Evolutionary conservation across 2,797 vertebrate species (phyloP), one percentile per base, ranked within the genome.

Genomic region (Melanogrammus aeglefinus): DNA sequence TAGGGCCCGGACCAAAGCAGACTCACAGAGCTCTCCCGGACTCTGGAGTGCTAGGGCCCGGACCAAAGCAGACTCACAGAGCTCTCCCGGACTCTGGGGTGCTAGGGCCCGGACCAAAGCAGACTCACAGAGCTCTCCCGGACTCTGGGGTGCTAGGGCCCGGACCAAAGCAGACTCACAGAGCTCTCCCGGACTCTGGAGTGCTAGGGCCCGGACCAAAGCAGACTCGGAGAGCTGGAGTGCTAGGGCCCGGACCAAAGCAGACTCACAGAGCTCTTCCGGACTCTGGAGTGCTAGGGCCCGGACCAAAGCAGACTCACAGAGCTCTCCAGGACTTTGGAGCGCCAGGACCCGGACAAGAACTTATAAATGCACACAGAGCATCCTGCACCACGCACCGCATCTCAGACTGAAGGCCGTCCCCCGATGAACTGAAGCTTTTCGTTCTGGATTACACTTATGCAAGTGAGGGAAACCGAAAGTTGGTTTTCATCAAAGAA

Each of bases 61-160:
- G 47, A 21, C 44, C 44, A 7, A 31, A 1, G 7, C 7, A 31
- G 31, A 2, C 31, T 31, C 31, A 31, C 31, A 31, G 31, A 31
- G 31, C 31, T 31, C 31, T 31, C 31, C 31, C 2, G 31, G 31
- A 31, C 31, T 3, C 2, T 31, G 31, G 31, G 3, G 31, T 3
- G 2, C 31, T 31, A 31, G 31, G 31, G 12, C 39, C 39, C 7
- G 39, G 39, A 41, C 5, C 39, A 98, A 92, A 95, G 94, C 86
- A 96, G 92, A 81, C 94, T 99, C 69, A 96, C 96, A 2, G 92
- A 96, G 88, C 95, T 98, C 2, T 98, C 97, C 0, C 94, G 94
- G 29, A 93, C 92, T 38, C 84, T 96, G 38, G 97, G 98, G 80
- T 91, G 95, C 0, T 96, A 90, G 84, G 73, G 57, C 39, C 2